Percentiles rank a stretch among this genome's conserved stretches.
Evolutionary conservation across 1,140 invertebrate genomes (phyloP).

Genomic region (Meloidogyne chitwoodi): DNA sequence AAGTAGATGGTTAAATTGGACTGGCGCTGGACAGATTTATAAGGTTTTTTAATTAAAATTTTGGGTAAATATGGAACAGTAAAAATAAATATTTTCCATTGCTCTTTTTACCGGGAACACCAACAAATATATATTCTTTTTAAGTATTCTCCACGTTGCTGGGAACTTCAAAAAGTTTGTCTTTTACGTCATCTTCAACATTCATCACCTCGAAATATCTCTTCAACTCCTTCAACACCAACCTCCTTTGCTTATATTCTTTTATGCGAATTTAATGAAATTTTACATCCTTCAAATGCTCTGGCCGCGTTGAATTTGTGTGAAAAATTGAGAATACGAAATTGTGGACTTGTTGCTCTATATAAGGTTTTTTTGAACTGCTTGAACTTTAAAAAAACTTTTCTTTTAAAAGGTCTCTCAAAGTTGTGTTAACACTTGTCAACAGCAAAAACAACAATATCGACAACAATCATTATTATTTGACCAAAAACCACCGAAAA

Average conservation of each 20-base stretch:
- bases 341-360: constrained; percentile 53
- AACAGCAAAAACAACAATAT: not conserved
- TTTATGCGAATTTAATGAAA: constrained; percentile 55
- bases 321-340: constrained; percentile 49
- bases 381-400: not conserved
- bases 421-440: not conserved
- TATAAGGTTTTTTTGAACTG: constrained; percentile 46
- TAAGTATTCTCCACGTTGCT: constrained; percentile 50
- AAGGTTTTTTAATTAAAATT: constrained; percentile 22
- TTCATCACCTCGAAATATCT: not conserved
- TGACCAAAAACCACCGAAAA: not conserved
- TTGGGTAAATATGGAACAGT: too few relatives aligned
- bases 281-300: constrained; percentile 51
- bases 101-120: not conserved
- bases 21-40: constrained; percentile 55
- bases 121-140: not conserved
- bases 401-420: not conserved
- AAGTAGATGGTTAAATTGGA: constrained; percentile 53
- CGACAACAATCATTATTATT: not conserved
- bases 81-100: too few relatives aligned
- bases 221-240: constrained; percentile 20
- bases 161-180: constrained; percentile 50
- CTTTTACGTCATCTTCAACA: constrained; percentile 27
- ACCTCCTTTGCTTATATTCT: constrained; percentile 47
- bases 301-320: constrained; percentile 56